Percentiles rank a stretch among this genome's conserved stretches.
Conservation (phyloP, 2,888 invertebrate species). For the Caenorhabditis becei region DNA sequence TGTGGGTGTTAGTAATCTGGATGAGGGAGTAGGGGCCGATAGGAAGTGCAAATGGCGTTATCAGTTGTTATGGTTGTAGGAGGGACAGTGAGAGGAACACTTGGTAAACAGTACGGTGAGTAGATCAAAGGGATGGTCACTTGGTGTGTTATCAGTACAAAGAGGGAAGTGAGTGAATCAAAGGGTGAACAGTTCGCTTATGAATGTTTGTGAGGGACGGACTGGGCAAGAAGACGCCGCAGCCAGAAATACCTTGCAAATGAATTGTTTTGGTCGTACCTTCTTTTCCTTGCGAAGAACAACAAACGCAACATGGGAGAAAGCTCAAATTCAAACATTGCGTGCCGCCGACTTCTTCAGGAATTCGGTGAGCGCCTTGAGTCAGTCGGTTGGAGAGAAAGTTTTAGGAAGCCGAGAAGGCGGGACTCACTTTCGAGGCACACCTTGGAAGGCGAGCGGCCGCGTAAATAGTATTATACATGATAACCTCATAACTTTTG, state of each 20-base stretch:
- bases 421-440: neutral
- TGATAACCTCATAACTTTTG: constrained; percentile 17
- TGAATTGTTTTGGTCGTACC: constrained; percentile 56
- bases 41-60: constrained; percentile 33
- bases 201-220: constrained; percentile 8
- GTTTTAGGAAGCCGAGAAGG: neutral
- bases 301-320: constrained; percentile 56
- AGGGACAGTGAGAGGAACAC: constrained; percentile 20
- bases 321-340: constrained; percentile 62
- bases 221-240: neutral
- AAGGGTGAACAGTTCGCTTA: constrained; percentile 8
- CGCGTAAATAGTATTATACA: constrained; percentile 8
- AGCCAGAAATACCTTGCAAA: constrained; percentile 44
- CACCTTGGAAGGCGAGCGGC: constrained; percentile 1
- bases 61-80: constrained; percentile 30
- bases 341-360: constrained; percentile 55
- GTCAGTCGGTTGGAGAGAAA: constrained; percentile 4
- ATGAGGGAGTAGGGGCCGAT: neutral
- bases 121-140: neutral
- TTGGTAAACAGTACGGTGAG: constrained; percentile 24
- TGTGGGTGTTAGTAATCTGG: constrained; percentile 1
- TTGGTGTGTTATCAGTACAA: constrained; percentile 1
- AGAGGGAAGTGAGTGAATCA: neutral
- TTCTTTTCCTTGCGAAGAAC: constrained; percentile 40
- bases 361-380: constrained; percentile 28